Base-by-base conservation (phyloP, 2,888 invertebrate genomes). In the Parnassius orleans region DNA sequence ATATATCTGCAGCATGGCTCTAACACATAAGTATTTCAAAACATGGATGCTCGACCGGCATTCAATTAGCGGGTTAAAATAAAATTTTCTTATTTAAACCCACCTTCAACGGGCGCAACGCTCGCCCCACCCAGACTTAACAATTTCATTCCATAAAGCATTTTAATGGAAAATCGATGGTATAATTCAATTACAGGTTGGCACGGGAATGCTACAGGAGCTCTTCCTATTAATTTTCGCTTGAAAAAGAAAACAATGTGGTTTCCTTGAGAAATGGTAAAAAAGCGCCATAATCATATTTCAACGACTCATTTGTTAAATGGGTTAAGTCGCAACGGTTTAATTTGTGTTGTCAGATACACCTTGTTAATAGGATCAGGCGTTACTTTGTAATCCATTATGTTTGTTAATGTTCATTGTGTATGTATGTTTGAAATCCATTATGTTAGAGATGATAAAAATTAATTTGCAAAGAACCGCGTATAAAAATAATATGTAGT, bases 141-240 rank as follows among this genome's bases (percentile, higher is more conserved):
- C 85, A 87, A 86, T 86, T 89, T 84, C 86, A 86, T 83, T 85
- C 88, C 90, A 89, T 89, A 88, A 90, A 90, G 77, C 90, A 88
- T 89, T 88, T 90, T 90, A 90, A 91, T 90, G 89, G 90, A 84
- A 90, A 91, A 91, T 91, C 90, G 86, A 91, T 90, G 87, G 83
- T 84, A 89, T 90, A 90, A 90, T 90, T 88, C 87, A 90, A 89
- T 90, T 90, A 89, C 84, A 75, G 76, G 79, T 79, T 81, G 73
- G 84, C 81, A 80, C 76, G 79, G 81, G 80, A 82, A 78, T 77
- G 82, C 83, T 78, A 84, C 84, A 83, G 86, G 83, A 83, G 85
- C 72, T 72, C 73, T 76, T 72, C 73, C 77, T 76, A 68, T 78
- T 76, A 71, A 69, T 71, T 77, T 69, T 72, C 63, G 72, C 76